A percentile compares a stretch with the other conserved stretches of the same genome.
phyloP scores from a whole-genome alignment of 2,888 invertebrate species.

The Plebejus anna region DNA sequence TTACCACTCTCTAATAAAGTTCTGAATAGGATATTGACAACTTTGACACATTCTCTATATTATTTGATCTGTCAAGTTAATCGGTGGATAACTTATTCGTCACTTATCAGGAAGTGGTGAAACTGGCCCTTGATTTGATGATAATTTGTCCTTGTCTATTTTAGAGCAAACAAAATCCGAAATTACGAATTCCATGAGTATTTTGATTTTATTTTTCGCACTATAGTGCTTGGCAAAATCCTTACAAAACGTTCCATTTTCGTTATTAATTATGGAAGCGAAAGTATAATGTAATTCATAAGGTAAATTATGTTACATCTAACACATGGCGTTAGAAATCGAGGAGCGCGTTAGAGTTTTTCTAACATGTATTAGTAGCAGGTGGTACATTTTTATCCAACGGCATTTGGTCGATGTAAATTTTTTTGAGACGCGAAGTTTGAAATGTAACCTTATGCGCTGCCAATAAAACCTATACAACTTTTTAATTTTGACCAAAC shows the following conservation, averaged over 20 bases:
- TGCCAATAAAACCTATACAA: constrained; percentile 34
- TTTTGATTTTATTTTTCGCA: too few relatives aligned
- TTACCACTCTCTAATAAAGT: too few relatives aligned
- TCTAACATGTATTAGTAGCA: constrained; percentile 52
- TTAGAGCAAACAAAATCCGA: not conserved
- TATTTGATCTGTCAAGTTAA: too few relatives aligned
- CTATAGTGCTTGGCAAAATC: not conserved
- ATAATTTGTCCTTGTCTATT: not conserved
- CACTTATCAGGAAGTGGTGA: too few relatives aligned
- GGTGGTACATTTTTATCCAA: constrained; percentile 56
- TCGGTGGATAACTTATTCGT: too few relatives aligned
- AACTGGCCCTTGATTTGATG: too few relatives aligned
- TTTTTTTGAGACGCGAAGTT: constrained; percentile 39
- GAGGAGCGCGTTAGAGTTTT: constrained; percentile 35
- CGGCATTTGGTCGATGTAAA: constrained; percentile 48
- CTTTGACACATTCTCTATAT: too few relatives aligned
- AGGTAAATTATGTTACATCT: not conserved
- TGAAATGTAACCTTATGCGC: constrained; percentile 36
- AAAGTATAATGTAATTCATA: constrained; percentile 3
- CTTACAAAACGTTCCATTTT: not conserved
- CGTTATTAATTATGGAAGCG: not conserved
- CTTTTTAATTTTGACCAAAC: constrained; percentile 30
- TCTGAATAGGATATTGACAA: too few relatives aligned
- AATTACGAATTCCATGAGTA: not conserved
- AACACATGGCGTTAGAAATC: constrained; percentile 26